Evolutionary conservation across 2,113 vertebrate species (phyloP), one percentile per base, ranked within the genome.

Genomic region (Ivindomyrus marchei): DNA sequence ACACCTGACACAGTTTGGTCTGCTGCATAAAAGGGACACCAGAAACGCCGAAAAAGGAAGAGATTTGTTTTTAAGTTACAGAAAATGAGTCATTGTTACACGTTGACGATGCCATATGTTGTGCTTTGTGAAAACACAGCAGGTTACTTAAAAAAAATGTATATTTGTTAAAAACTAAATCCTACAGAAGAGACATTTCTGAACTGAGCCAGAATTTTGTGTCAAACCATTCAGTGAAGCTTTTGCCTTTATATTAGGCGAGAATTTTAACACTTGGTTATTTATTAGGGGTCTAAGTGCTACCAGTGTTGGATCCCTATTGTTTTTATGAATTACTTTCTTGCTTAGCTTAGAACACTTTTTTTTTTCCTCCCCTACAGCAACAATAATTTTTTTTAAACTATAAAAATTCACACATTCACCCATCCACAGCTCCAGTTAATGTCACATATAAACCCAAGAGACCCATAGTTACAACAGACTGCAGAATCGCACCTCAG

Each of bases 1-100:
- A 88, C 74, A 15, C 11, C 70, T 83, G 93, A 91, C 21, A 62
- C 21, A 9, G 88, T 93, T 90, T 93, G 93, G 95, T 95, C 95
- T 95, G 95, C 94, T 90, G 45, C 10, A 27, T 24, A 11, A 9
- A 7, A 88, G 45, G 15, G 6, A 50, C 5, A 15, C 19, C 36
- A 66, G 9, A 70, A 66, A 88, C 3, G 10, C n/a, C 3, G 9
- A 50, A 77, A n/a, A 47, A 42, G 58, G 7, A 19, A 80, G n/a
- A 83, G 31, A 53, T 6, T n/a, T 45, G 1, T 42, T 62, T 45
- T 21, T 46, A 36, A 42, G 36, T 80, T 42, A 80, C 15, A 80
- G 31, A 19, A 77, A 77, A 80, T 80, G 6, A 39, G 74, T 80
- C 74, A 80, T 19, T 42, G 11, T 80, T 42, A 80, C 15, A 80